Conservation (phyloP, 2,888 invertebrate genomes). For the Nephrotoma flavescens region DNA sequence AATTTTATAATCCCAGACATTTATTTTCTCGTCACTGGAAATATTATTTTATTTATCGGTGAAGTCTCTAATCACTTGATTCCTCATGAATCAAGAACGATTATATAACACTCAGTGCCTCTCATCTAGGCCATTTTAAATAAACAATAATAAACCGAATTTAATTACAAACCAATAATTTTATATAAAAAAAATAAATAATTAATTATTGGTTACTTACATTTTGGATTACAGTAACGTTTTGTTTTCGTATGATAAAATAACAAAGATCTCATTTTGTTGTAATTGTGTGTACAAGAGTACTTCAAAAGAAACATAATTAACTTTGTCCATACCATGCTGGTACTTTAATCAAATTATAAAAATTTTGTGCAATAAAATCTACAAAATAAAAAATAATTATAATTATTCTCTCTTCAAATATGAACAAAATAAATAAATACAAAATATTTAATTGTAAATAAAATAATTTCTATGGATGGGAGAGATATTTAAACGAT, state of each 20-base stretch:
- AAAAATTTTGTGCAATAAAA: background rate
- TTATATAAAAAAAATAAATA: background rate
- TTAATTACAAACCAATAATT: background rate
- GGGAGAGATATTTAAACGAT: background rate
- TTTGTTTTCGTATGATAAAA: no score
- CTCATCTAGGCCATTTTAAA: background rate
- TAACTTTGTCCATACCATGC: background rate
- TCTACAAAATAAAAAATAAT: no score
- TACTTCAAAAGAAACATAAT: background rate
- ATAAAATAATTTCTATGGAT: background rate
- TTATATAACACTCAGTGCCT: background rate
- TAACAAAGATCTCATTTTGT: no score
- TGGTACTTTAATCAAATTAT: background rate
- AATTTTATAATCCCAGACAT: background rate
- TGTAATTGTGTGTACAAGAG: no score
- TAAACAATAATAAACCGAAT: background rate
- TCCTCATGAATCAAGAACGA: background rate
- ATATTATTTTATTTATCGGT: background rate
- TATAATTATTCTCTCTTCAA: no score
- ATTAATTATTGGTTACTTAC: background rate
- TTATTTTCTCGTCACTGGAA: background rate
- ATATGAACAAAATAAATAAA: background rate
- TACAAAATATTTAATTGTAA: background rate
- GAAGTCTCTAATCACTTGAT: background rate
- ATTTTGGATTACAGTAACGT: background rate